phyloP scores from a whole-genome alignment of 1,140 invertebrate species.

The Leptinotarsa lineolata region DNA sequence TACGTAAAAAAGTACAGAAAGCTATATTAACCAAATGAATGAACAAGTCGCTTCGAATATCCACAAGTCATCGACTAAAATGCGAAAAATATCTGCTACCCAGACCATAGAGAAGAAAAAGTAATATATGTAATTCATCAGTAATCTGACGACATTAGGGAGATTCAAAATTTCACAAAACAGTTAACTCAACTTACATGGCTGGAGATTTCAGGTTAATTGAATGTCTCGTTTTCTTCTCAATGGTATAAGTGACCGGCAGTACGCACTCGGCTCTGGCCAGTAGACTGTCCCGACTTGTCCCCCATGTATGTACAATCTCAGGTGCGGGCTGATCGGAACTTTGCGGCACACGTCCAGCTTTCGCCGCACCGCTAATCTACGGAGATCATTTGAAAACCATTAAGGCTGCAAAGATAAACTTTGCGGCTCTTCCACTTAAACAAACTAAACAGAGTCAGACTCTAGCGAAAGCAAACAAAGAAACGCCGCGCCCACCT shows the following conservation, averaged over 20 bases:
- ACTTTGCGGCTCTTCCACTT: conserved; percentile 33
- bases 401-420: conserved; percentile 44
- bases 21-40: conserved; percentile 32
- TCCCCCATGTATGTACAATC: conserved; percentile 32
- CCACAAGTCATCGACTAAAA: too few species aligned
- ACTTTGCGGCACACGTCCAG: conserved; percentile 37
- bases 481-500: conserved; percentile 41
- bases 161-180: not conserved
- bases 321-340: conserved; percentile 51
- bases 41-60: not conserved
- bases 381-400: conserved; percentile 57
- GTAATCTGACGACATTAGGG: too few species aligned
- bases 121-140: too few species aligned
- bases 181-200: too few species aligned
- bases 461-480: conserved; percentile 52
- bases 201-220: too few species aligned
- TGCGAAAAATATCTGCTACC: too few species aligned
- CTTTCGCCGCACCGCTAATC: conserved; percentile 51
- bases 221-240: too few species aligned
- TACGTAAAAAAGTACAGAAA: conserved; percentile 45
- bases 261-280: too few species aligned
- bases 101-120: too few species aligned
- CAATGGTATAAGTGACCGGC: too few species aligned
- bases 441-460: conserved; percentile 49
- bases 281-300: conserved; percentile 11